These are phyloP conservation scores for Tokudaia tokunoshimensis DNA, from an alignment of 2,797 vertebrate species.

Conservation along the genomic window DNA sequence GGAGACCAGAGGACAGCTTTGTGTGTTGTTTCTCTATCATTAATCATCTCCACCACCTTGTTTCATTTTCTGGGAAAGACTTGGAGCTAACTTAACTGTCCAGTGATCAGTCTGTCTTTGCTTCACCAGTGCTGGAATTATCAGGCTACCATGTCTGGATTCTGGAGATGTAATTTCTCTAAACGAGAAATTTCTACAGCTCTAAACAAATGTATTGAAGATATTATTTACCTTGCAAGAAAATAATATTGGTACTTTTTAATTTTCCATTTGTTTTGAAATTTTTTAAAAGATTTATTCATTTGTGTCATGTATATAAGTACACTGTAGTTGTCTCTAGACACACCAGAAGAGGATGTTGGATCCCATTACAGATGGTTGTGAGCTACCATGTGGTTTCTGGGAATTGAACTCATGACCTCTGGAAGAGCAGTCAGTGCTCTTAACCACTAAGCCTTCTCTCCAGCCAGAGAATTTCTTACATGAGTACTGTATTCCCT, in stretches of 20 bases:
- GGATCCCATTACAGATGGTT: not conserved
- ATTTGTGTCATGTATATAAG: not conserved
- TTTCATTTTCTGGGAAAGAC: not conserved
- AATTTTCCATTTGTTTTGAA: not conserved
- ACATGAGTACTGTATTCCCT: not conserved
- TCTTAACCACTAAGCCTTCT: not conserved
- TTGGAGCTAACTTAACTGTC: not conserved
- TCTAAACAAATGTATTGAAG: not conserved
- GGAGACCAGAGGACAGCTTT: not conserved
- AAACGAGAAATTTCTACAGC: not conserved
- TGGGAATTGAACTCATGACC: not conserved
- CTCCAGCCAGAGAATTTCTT: not conserved
- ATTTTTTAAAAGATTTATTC: not conserved
- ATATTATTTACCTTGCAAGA: not conserved
- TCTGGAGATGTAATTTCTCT: not conserved
- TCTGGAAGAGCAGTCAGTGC: not conserved
- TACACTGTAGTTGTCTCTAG: not conserved
- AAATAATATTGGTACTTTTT: not conserved
- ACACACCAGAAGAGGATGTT: not conserved
- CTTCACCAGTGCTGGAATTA: not conserved
- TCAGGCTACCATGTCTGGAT: not conserved
- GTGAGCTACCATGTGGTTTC: not conserved
- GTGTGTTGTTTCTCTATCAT: not conserved
- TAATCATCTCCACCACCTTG: not conserved
- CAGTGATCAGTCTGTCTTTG: not conserved